Percentiles rank a stretch among this genome's conserved stretches.
phyloP scores from a whole-genome alignment of 2,888 invertebrate species.

The Lasioglossum villosulum region DNA sequence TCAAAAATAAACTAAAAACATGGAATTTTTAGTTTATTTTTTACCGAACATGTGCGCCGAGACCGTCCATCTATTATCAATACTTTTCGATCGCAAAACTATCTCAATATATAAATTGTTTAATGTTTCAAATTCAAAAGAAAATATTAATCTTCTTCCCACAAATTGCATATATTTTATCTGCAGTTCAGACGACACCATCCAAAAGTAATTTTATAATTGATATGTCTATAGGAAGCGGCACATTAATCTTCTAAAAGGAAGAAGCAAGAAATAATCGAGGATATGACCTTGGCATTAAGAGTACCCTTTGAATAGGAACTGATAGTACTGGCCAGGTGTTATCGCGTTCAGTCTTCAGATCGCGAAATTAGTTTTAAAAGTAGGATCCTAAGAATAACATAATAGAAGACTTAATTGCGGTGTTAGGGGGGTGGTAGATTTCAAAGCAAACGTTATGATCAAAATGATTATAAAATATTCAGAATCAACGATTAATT shows the following conservation, averaged over 20 bases:
- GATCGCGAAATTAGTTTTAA: neutral
- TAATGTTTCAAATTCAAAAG: neutral
- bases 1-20: no score
- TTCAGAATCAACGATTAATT: neutral
- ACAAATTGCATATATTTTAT: neutral
- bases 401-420: neutral
- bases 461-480: no score
- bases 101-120: no score
- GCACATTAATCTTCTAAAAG: conserved; percentile 28
- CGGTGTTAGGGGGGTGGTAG: no score
- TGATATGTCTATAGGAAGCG: conserved; percentile 34
- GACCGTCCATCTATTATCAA: no score
- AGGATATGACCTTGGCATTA: conserved; percentile 71
- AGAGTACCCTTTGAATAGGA: conserved; percentile 50
- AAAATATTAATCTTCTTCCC: neutral
- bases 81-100: no score
- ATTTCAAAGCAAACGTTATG: neutral
- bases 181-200: neutral
- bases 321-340: conserved; percentile 62
- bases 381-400: neutral
- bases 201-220: conserved; percentile 20
- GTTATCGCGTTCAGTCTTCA: conserved; percentile 21
- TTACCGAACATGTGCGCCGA: no score
- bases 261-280: conserved; percentile 62
- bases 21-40: no score